Conservation (phyloP, 2,888 invertebrate genomes). For the Mesodorylaimus sp. region DNA sequence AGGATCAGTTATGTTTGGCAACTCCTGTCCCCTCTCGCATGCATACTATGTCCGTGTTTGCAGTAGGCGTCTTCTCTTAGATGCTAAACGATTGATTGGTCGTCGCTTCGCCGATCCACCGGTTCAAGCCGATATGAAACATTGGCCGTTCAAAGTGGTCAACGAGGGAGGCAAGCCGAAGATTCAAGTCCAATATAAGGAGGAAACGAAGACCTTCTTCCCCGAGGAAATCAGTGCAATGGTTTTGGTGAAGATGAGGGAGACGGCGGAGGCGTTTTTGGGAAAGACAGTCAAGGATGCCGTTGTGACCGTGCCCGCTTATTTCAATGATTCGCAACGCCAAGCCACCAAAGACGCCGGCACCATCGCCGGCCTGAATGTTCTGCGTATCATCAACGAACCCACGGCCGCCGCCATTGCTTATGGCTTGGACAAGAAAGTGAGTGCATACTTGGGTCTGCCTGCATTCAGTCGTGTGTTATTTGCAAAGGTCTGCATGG, state of each 20-base stretch:
- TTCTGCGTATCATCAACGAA: slow-evolving; percentile 57
- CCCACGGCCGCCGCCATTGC: slow-evolving; percentile 49
- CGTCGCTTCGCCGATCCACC: slow-evolving; percentile 29
- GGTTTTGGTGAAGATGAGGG: slow-evolving; percentile 21
- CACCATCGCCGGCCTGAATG: slow-evolving; percentile 60
- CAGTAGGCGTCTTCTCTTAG: slow-evolving; percentile 5
- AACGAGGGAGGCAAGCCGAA: slow-evolving; percentile 26
- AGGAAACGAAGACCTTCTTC: slow-evolving; percentile 47
- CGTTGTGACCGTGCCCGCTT: slow-evolving; percentile 68
- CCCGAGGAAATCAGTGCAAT: slow-evolving; percentile 25
- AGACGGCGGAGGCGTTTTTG: slow-evolving; percentile 34
- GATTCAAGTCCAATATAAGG: slow-evolving; percentile 52
- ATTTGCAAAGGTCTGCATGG: too few species aligned
- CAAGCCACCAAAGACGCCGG: slow-evolving; percentile 85
- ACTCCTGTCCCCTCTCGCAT: too few species aligned
- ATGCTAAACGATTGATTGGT: slow-evolving; percentile 29
- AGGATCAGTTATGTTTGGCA: too few species aligned
- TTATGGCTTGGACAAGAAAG: slow-evolving; percentile 40
- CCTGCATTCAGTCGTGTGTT: too few species aligned
- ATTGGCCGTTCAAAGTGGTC: slow-evolving; percentile 18
- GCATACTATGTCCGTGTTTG: too few species aligned
- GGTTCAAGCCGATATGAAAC: slow-evolving; percentile 22
- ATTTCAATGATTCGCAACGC: slow-evolving; percentile 67
- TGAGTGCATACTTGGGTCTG: too few species aligned
- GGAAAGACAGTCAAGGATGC: slow-evolving; percentile 63